Conservation (phyloP, 2,113 vertebrate species). For the Rhinopomastus cyanomelas region DNA sequence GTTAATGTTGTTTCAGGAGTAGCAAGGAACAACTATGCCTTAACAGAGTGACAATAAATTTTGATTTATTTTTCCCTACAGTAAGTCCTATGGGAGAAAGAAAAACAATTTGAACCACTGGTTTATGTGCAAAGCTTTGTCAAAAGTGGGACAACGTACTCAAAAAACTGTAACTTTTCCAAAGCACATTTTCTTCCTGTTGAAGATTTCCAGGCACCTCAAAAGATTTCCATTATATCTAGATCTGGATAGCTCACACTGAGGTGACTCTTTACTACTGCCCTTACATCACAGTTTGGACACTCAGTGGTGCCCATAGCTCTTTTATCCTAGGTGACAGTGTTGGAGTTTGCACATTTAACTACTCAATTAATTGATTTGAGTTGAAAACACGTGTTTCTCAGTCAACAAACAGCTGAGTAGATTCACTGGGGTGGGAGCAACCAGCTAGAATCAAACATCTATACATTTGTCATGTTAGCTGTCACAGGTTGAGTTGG, state of each 20-base stretch:
- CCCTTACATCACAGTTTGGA: background rate
- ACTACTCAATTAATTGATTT: background rate
- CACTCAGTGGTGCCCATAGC: background rate
- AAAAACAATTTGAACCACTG: background rate
- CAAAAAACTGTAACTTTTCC: background rate
- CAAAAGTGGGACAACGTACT: background rate
- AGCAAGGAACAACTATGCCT: background rate
- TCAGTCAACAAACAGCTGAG: background rate
- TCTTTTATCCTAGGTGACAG: background rate
- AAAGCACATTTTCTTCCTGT: background rate
- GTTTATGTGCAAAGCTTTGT: background rate
- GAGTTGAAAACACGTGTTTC: background rate
- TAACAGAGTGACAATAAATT: background rate
- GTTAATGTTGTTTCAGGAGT: background rate
- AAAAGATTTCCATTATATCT: background rate
- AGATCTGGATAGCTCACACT: background rate
- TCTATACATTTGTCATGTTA: fast-evolving
- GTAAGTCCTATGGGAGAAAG: background rate
- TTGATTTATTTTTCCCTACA: background rate
- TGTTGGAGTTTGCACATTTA: background rate
- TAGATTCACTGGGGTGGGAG: background rate
- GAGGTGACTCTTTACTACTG: background rate
- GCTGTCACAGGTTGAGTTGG: too few relatives aligned
- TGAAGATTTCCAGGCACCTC: background rate
- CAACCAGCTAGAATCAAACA: background rate